Base-by-base conservation (phyloP, 2,113 vertebrate species). In the Lanius collurio region DNA sequence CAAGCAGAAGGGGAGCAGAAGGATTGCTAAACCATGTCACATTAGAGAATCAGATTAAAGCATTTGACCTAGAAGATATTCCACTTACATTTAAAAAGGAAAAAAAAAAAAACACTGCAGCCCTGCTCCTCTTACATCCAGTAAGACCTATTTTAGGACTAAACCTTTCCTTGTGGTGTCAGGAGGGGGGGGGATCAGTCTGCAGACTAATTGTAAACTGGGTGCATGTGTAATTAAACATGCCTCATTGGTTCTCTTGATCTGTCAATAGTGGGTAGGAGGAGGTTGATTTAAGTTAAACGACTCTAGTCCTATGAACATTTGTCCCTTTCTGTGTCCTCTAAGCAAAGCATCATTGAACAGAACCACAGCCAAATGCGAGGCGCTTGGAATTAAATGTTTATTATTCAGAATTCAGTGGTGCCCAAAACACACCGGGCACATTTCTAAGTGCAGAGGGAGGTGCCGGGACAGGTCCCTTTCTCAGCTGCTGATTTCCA, bases 221-320 rank as follows among this genome's bases (percentile, higher is more conserved):
- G 4, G 79, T 90, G 89, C 90, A 65, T 63, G 86, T 90, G 95
- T 93, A 93, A 97, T 98, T 97, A 96, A 95, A 80, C 91, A 93
- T 70, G 96, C 81, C 90, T 96, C 93, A 95, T 91, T 90, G 92
- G 50, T 50, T 89, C 96, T 88, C 87, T 86, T 95, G 94, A 93
- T 97, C 83, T 94, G 91, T 97, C 91, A 97, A 76, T 80, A 97
- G 94, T 63, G 87, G 73, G 93, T 95, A 97, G 94, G 94, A 97
- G 93, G 96, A 95, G 94, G 96, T 74, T 95, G 97, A 96, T 94
- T 97, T 97, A 95, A 97, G 90, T 87, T 96, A 95, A 97, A 94
- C 4, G 37, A 82, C 67, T 89, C 41, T 74, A 95, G 80, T 74
- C 68, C 79, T 55, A 41, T 15, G 74, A 90, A 87, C 46, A 69